Percentiles rank a stretch among this genome's conserved stretches.
Conservation (phyloP, 2,888 invertebrate species). For the Heliconius hortense region DNA sequence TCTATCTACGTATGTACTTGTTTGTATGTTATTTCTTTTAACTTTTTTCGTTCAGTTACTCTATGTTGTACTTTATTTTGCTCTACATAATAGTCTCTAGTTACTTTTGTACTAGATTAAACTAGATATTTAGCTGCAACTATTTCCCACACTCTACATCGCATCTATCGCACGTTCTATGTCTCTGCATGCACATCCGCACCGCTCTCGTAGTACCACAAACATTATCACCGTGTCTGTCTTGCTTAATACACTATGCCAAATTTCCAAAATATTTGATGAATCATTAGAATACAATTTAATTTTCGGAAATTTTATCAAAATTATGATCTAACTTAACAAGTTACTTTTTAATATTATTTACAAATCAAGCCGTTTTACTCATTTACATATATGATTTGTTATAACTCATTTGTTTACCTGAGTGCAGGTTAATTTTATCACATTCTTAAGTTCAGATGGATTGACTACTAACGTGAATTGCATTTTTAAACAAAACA, state of each 20-base stretch:
- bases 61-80: conserved; percentile 4
- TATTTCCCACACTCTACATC: not conserved
- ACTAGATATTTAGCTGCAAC: not conserved
- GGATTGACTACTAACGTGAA: not conserved
- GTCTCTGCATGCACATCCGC: conserved; percentile 43
- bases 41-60: not conserved
- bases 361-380: not conserved
- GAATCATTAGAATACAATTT: not conserved
- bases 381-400: not conserved
- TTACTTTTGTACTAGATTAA: not conserved
- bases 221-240: conserved; percentile 10
- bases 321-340: not conserved
- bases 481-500: not conserved
- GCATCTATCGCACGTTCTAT: conserved; percentile 41
- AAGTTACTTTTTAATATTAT: not conserved
- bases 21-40: conserved; percentile 1
- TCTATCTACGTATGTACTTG: not conserved
- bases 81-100: not conserved
- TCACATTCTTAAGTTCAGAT: not conserved
- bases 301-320: not conserved
- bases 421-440: not conserved
- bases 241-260: not conserved
- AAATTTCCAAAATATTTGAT: not conserved
- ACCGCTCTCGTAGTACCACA: conserved; percentile 26
- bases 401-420: not conserved